Base-by-base conservation (phyloP, 23 tunicate genomes). In the Aplidium turbinatum region DNA sequence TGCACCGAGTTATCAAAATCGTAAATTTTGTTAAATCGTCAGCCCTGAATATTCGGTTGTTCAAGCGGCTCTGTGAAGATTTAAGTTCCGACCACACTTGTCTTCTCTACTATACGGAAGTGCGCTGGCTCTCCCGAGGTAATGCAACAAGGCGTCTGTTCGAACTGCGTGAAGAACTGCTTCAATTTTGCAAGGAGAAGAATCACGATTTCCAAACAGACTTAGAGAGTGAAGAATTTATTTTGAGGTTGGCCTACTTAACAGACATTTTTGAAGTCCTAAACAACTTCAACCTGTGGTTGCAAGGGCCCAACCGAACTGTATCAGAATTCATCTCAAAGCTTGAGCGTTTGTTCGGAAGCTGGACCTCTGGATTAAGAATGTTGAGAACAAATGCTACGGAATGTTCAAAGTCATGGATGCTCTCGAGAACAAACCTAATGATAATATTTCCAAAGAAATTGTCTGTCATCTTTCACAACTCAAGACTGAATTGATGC, bases 91-190 rank as follows among this genome's bases (percentile, higher is more conserved):
- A 70, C 76, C 58, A 47, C 38, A 70, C 76, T 28, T 70, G 58
- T 70, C 76, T 70, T 70, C 76, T 70, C 76, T 70, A 47, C 58
- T 70, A 46, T 45, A 47, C 35, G 58, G 76, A 70, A 13, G 58
- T 73, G 68, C 68, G 77, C 85, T 80, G 77, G 85, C 85, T 80
- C 47, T 69, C 77, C 68, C 32, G 77, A 52, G 85, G 85, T 39
- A 80, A 80, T 80, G 68, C 77, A 69, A 80, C 85, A 69, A 80
- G 76, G 76, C 77, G 68, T 73, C 77, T 80, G 76, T 69, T 80
- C 61, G 70, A 83, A 83, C 68, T 83, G 82, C 66, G 89, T 23
- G 82, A 83, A 51, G 89, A 80, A 22, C 77, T 80, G 35, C 77
- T 80, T 31, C 36, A 38, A 69, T 70, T 80, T 73, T 80, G 54